These are phyloP conservation scores for Thunnus thynnus DNA, from an alignment of 2,113 vertebrate genomes.

Conservation along the genomic window DNA sequence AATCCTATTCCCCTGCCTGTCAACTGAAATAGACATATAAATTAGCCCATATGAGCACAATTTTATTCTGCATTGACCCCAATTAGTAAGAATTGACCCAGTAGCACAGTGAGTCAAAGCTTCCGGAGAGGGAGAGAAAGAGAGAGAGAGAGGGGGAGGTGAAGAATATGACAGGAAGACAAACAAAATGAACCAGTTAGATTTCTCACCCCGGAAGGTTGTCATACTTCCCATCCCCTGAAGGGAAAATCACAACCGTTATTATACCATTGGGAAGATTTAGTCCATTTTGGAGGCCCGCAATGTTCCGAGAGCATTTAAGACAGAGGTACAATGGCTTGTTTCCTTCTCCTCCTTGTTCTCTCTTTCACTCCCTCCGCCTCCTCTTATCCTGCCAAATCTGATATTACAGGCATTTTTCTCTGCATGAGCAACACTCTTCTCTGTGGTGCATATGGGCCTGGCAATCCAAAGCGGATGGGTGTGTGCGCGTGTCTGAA, in stretches of 20 bases:
- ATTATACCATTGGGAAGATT: conserved; percentile 47
- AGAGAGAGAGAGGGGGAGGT: background rate
- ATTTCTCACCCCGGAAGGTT: conserved; percentile 30
- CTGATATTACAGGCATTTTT: conserved; percentile 64
- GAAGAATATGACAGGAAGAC: conserved; percentile 45
- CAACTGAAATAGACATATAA: conserved; percentile 68
- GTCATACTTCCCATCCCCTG: conserved; percentile 33
- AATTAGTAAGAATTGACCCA: conserved; percentile 73
- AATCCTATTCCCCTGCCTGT: conserved; percentile 66
- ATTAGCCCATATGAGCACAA: conserved; percentile 68
- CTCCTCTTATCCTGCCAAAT: conserved; percentile 49
- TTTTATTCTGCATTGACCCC: conserved; percentile 72
- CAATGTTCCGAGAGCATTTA: conserved; percentile 47
- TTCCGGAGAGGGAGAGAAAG: background rate
- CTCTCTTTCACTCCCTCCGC: conserved; percentile 1
- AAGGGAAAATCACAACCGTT: conserved; percentile 57
- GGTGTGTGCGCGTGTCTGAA: background rate
- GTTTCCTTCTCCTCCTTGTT: conserved; percentile 26
- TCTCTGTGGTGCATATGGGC: conserved; percentile 28
- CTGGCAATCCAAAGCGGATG: conserved; percentile 14
- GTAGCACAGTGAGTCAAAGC: conserved; percentile 44
- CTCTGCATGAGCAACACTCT: conserved; percentile 38
- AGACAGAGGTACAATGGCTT: conserved; percentile 30
- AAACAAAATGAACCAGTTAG: conserved; percentile 49
- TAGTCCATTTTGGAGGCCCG: conserved; percentile 54